These are phyloP conservation scores for Campopleginae sp. DNA, from an alignment of 2,888 invertebrate genomes.

Conservation along the genomic window DNA sequence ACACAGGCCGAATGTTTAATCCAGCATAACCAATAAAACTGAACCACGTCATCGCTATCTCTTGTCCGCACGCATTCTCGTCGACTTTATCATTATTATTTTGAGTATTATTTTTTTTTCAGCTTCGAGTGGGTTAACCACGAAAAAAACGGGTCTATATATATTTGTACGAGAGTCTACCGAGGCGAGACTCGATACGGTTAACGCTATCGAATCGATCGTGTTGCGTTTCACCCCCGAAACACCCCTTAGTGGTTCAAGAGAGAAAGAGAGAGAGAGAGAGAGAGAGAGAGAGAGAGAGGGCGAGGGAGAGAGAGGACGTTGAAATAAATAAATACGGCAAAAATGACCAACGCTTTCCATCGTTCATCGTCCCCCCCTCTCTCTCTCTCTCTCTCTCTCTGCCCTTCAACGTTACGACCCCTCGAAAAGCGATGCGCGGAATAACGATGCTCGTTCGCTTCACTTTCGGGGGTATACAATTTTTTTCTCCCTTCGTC, in stretches of 20 bases:
- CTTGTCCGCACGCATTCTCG: slow-evolving; percentile 21
- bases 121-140: slow-evolving; percentile 25
- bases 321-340: slow-evolving; percentile 66
- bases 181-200: slow-evolving; percentile 60
- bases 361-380: slow-evolving; percentile 42
- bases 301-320: slow-evolving; percentile 44
- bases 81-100: slow-evolving; percentile 23
- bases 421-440: slow-evolving; percentile 61
- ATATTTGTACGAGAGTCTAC: slow-evolving; percentile 62
- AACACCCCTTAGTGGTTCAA: slow-evolving; percentile 31
- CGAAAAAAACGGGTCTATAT: slow-evolving; percentile 52
- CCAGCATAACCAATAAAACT: slow-evolving; percentile 21
- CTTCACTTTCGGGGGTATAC: slow-evolving; percentile 64
- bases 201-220: slow-evolving; percentile 65
- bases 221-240: slow-evolving; percentile 34
- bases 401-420: slow-evolving; percentile 32
- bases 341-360: slow-evolving; percentile 66
- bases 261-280: slow-evolving; percentile 36
- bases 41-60: background rate
- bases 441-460: slow-evolving; percentile 68
- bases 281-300: slow-evolving; percentile 13
- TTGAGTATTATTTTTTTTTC: slow-evolving; percentile 34
- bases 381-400: too few species aligned
- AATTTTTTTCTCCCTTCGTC: slow-evolving; percentile 38
- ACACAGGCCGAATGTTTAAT: background rate